phyloP scores from a whole-genome alignment of 2,113 vertebrate species.

The Grammomys dolichurus region DNA sequence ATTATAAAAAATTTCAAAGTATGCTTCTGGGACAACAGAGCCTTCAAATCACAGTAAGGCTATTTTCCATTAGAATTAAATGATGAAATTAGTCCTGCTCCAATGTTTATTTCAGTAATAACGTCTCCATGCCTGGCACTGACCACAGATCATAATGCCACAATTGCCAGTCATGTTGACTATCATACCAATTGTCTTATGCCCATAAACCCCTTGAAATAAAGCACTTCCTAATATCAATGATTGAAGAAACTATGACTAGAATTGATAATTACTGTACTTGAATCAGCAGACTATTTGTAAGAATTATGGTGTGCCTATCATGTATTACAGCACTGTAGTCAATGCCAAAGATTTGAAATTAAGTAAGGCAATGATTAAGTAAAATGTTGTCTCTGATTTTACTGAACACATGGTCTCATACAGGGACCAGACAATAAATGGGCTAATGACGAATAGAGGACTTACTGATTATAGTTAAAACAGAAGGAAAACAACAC shows the following conservation, averaged over 20 bases:
- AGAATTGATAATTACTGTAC: neutral
- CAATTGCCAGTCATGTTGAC: neutral
- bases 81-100: neutral
- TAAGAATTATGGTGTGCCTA: neutral
- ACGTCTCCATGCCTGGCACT: neutral
- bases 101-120: neutral
- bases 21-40: neutral
- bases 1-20: neutral
- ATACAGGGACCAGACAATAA: neutral
- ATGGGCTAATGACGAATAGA: neutral
- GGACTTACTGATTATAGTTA: neutral
- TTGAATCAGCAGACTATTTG: constrained; percentile 8
- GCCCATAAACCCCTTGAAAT: neutral
- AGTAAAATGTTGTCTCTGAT: neutral
- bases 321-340: neutral
- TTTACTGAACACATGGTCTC: neutral
- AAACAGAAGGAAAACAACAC: neutral
- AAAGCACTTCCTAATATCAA: neutral
- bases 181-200: neutral
- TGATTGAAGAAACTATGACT: neutral
- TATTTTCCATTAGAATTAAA: neutral
- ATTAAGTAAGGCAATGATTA: neutral
- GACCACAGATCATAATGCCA: neutral
- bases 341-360: neutral
- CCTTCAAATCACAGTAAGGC: neutral